Evolutionary conservation across 2,888 invertebrate species (phyloP), one percentile per base, ranked within the genome.

Genomic region (Diaphora mendica): DNA sequence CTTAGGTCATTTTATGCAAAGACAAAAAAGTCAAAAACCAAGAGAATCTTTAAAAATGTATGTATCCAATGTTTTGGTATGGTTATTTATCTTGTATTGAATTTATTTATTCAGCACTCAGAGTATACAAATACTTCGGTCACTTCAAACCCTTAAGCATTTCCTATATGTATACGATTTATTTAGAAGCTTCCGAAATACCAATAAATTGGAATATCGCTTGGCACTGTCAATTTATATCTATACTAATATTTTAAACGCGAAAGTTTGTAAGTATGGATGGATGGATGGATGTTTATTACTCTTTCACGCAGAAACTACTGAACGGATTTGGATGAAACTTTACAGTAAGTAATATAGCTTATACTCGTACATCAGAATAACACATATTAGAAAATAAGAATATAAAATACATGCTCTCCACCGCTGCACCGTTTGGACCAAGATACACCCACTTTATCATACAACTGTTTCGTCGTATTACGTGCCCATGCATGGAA

Each of bases 21-120:
- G 35, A 55, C 68, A 51, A 33, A 33, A 76, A 68, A 68, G 35
- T 35, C 68, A 51, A 33, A 33, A 68, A 33, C 33, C 48, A 51
- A 68, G 26, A 20, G 44, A 44, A 44, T 9, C 17, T 30, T 67
- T 30, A 30, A 48, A 44, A 30, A 67, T 44, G 67, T 67, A 44
- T 44, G 30, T 44, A 20, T 15, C 30, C 30, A 39, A 71, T 76
- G 69, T 75, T 77, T 30, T 44, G 74, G 26, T 69, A 73, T 79
- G 80, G 85, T 84, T 85, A 79, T 84, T 82, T 79, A 79, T 77
- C 71, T 73, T 77, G 77, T 85, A 82, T 79, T 80, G 79, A 78
- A 74, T 83, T 84, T 85, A 83, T 85, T 84, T 83, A 85, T 84
- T 84, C 84, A 85, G 62, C 39, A 72, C 68, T 70, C 64, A 79